Evolutionary conservation across 2,797 vertebrate species (phyloP).

Genomic region (Malacoctenus gilli): DNA sequence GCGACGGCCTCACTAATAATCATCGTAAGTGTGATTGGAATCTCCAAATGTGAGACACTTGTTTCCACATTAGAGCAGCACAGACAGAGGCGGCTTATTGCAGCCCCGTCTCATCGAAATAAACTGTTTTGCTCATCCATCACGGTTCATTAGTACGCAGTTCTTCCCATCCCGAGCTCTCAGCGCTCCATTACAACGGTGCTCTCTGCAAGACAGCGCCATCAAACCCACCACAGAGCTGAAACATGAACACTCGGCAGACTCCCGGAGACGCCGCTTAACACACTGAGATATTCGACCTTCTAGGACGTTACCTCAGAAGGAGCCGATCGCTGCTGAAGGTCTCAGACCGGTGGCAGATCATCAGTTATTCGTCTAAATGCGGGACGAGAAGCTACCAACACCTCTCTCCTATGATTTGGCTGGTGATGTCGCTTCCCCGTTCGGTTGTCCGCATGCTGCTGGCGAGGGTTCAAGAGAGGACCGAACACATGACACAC

Average conservation of each 20-base stretch:
- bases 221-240: background rate
- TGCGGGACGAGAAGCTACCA: no score
- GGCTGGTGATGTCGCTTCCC: no score
- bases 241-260: background rate
- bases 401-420: no score
- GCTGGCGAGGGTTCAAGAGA: no score
- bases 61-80: background rate
- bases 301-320: no score
- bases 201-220: background rate
- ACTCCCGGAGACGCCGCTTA: no score
- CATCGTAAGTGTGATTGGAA: background rate
- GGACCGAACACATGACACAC: no score
- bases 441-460: no score
- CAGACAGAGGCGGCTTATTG: constrained; percentile 2
- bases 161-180: background rate
- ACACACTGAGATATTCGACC: no score
- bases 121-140: constrained; percentile 38
- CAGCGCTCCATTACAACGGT: background rate
- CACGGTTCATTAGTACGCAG: constrained; percentile 35
- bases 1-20: background rate
- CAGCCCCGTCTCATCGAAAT: constrained; percentile 28
- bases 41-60: constrained; percentile 3
- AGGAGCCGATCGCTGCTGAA: no score
- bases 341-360: no score
- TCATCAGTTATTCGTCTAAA: no score